Conservation (phyloP, 1,140 invertebrate genomes). For the Medauroidea extradentata region DNA sequence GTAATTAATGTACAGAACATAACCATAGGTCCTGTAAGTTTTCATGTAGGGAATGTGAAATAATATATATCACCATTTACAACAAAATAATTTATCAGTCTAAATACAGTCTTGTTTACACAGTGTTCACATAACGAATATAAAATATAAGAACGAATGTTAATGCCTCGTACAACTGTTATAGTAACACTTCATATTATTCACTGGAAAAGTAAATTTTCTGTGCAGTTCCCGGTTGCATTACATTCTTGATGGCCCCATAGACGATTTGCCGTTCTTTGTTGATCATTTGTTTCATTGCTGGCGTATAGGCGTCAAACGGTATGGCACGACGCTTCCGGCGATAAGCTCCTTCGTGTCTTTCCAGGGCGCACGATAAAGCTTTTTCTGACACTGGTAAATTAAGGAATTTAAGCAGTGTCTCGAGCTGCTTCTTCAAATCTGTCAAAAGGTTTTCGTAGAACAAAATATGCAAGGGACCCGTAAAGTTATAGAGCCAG, state of each 20-base stretch:
- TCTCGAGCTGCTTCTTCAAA: constrained; percentile 52
- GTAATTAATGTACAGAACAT: too few relatives aligned
- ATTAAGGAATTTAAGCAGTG: constrained; percentile 58
- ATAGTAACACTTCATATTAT: too few relatives aligned
- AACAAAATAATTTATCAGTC: too few relatives aligned
- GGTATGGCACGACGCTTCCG: not conserved
- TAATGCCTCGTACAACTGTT: too few relatives aligned
- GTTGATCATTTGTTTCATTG: not conserved
- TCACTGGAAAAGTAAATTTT: too few relatives aligned
- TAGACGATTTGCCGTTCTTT: constrained; percentile 1
- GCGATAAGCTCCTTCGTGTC: constrained; percentile 34
- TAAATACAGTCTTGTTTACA: too few relatives aligned
- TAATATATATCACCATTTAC: too few relatives aligned
- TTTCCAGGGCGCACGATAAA: constrained; percentile 14
- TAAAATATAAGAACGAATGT: too few relatives aligned
- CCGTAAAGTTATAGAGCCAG: constrained; percentile 65
- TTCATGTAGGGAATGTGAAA: too few relatives aligned
- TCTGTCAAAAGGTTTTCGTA: constrained; percentile 64
- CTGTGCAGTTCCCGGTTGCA: too few relatives aligned
- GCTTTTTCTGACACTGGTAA: constrained; percentile 40
- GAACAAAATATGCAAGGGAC: constrained; percentile 62
- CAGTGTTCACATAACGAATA: too few relatives aligned
- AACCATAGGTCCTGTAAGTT: too few relatives aligned
- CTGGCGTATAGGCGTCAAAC: constrained; percentile 3
- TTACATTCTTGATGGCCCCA: not conserved